Evolutionary conservation across 2,113 vertebrate genomes (phyloP).

Genomic region (Salminus brasiliensis): DNA sequence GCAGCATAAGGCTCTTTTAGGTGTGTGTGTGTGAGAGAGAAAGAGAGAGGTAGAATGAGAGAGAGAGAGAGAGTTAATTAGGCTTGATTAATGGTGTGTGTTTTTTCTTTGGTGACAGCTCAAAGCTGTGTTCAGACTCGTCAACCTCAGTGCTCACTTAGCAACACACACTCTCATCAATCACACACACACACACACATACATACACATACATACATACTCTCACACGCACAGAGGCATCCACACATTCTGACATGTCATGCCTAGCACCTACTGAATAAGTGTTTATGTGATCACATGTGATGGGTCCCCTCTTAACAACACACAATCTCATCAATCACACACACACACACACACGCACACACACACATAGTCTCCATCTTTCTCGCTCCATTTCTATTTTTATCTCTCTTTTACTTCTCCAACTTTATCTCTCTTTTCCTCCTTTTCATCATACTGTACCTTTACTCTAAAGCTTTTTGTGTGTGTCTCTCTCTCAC

Average conservation of each 20-base stretch:
- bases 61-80: constrained; percentile 47
- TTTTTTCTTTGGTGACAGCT: constrained; percentile 53
- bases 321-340: constrained; percentile 55
- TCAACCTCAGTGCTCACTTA: constrained; percentile 47
- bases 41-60: not conserved
- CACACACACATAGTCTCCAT: constrained; percentile 32
- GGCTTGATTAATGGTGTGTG: constrained; percentile 55
- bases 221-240: constrained; percentile 23
- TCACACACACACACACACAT: constrained; percentile 48
- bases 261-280: constrained; percentile 47
- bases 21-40: constrained; percentile 35
- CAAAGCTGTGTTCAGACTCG: constrained; percentile 48
- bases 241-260: constrained; percentile 10
- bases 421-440: too few species aligned
- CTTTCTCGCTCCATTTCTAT: too few species aligned
- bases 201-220: constrained; percentile 22
- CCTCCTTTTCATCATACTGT: too few species aligned
- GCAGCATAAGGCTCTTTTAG: not conserved
- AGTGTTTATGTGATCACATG: constrained; percentile 60
- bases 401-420: too few species aligned
- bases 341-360: constrained; percentile 39
- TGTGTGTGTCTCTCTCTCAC: too few species aligned
- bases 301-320: constrained; percentile 53
- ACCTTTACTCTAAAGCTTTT: too few species aligned
- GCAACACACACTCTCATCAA: constrained; percentile 57